Conservation (phyloP, 2,797 vertebrate genomes). For the Gallirallus australis region DNA sequence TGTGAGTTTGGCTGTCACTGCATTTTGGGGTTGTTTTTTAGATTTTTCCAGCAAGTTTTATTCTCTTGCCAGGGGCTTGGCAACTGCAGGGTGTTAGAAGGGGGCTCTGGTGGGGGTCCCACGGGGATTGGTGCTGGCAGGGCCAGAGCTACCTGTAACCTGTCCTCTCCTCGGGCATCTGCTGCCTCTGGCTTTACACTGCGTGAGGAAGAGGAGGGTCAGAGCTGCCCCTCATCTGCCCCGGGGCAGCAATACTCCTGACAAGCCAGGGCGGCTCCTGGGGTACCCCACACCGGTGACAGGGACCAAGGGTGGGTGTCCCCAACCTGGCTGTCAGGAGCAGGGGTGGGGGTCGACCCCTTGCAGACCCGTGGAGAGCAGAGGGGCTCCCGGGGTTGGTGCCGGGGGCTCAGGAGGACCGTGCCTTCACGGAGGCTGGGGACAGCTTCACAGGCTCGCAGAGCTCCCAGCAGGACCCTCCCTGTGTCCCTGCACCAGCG, state of each 20-base stretch:
- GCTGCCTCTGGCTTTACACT: neutral
- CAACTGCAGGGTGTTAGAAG: neutral
- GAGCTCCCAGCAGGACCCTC: rapidly evolving
- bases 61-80: neutral
- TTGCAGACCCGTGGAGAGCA: neutral
- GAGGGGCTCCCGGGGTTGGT: rapidly evolving
- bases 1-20: neutral
- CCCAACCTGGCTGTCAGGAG: neutral
- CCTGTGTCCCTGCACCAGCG: rapidly evolving
- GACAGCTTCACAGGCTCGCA: neutral
- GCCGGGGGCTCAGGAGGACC: rapidly evolving
- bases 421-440: rapidly evolving
- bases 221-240: neutral
- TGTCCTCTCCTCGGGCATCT: neutral
- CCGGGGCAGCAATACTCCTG: neutral
- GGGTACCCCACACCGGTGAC: rapidly evolving
- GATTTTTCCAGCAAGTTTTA: neutral
- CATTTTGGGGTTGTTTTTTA: rapidly evolving
- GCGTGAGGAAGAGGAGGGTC: neutral
- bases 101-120: neutral
- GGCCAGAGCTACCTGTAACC: neutral
- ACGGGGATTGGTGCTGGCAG: neutral
- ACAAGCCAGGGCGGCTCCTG: neutral
- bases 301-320: neutral
- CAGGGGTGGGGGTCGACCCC: neutral